Evolutionary conservation across 2,797 vertebrate genomes (phyloP), one percentile per base, ranked within the genome.

Genomic region (Chelon auratus): DNA sequence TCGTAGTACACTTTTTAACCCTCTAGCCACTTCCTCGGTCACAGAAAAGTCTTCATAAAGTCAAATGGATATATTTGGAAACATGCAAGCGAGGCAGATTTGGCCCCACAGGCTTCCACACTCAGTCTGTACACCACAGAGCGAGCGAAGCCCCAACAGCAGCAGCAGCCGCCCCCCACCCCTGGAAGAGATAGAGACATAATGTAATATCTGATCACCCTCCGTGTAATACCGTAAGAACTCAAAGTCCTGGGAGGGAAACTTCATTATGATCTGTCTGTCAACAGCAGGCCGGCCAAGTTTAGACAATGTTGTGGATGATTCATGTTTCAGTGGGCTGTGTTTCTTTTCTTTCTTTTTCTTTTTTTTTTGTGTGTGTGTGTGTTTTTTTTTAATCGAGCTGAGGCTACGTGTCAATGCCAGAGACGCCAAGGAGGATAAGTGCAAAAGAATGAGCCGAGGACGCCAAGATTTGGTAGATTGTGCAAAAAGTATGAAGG

Each of bases 221-320:
- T 81, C 74, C 62, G 26, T 86, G 77, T 90, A 91, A 85, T 63
- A 81, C 64, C 78, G 24, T 67, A 63, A 82, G 80, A 83, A 78
- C 82, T 73, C 62, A 72, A 64, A 77, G 82, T 90, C 72, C 80
- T 80, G 57, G 71, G 84, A 89, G 77, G 74, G 63, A 77, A 75
- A 75, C 86, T 89, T 85, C 85, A 84, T 91, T 85, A 89, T 2
- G 22, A 74, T 55, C 81, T 75, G 85, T 83, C 87, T 53, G 64
- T 90, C 88, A 86, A 53, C 81, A 33, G 55, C 76, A 11, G 66
- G 74, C 55, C 75, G 40, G 88, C 87, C 86, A 84, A 89, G 87
- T 89, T 89, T 83, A 87, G 77, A 86, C 33, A 68, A 81, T 79
- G 52, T 72, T 84, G 80, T 12, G 18, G 72, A 85, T 85, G 87